Conservation (phyloP, 2,797 vertebrate genomes). For the Sebastes alutus region DNA sequence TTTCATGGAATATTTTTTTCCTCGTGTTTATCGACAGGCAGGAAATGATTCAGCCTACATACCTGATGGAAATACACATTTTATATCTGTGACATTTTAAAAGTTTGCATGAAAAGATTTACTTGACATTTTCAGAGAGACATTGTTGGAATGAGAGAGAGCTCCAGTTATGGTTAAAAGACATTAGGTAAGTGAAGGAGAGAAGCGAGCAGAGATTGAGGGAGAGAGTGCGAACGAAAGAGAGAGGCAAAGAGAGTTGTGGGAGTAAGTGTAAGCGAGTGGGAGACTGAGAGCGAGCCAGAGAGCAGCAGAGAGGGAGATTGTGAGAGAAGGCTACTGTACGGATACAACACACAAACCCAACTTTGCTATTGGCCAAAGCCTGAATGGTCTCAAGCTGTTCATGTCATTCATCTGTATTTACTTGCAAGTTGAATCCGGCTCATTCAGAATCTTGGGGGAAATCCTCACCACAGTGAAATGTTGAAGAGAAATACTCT, state of each 20-base stretch:
- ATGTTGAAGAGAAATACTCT: not conserved
- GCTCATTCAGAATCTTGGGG: constrained; percentile 21
- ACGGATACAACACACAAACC: constrained; percentile 40
- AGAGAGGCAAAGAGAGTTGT: constrained; percentile 45
- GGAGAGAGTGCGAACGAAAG: constrained; percentile 30
- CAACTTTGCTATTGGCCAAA: constrained; percentile 48
- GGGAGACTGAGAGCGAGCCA: constrained; percentile 58
- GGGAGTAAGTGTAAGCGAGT: constrained; percentile 68
- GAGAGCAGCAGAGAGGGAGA: constrained; percentile 47
- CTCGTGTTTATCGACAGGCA: not conserved
- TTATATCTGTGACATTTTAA: constrained; percentile 41
- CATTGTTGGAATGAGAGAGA: not conserved
- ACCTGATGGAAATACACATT: not conserved
- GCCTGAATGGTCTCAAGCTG: constrained; percentile 61
- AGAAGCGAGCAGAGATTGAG: constrained; percentile 23
- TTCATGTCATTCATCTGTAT: constrained; percentile 40
- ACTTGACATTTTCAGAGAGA: constrained; percentile 39
- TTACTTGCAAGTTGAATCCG: not conserved
- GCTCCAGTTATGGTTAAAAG: constrained; percentile 29
- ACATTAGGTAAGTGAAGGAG: constrained; percentile 40
- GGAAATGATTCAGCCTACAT: not conserved
- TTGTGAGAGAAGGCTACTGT: constrained; percentile 53
- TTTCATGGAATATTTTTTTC: not conserved
- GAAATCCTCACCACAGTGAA: not conserved
- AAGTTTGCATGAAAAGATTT: constrained; percentile 28